These are phyloP conservation scores for Galendromus occidentalis DNA, from an alignment of 1,140 invertebrate genomes.

Conservation along the genomic window DNA sequence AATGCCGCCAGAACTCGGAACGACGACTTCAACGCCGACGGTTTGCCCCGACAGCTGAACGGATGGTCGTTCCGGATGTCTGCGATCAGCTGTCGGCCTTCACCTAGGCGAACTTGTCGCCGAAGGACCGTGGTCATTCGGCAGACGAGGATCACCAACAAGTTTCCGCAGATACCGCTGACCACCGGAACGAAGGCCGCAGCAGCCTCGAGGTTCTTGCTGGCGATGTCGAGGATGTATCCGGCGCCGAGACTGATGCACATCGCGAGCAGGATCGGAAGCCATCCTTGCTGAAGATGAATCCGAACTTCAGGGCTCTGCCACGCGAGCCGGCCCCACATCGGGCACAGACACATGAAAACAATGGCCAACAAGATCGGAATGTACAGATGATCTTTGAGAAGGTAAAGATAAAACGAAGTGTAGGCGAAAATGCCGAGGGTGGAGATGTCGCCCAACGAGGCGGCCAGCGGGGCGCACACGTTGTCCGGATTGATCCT, in stretches of 20 bases:
- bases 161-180: conserved; percentile 1
- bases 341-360: not conserved
- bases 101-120: not conserved
- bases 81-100: not conserved
- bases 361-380: not conserved
- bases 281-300: conserved; percentile 4
- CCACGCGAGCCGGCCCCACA: not conserved
- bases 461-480: not conserved
- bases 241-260: not conserved
- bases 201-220: not conserved
- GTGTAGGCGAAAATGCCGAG: conserved; percentile 1
- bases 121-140: not conserved
- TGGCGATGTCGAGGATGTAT: conserved; percentile 7
- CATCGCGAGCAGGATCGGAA: not conserved
- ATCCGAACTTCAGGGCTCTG: not conserved
- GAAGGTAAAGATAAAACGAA: not conserved
- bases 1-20: not conserved
- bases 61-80: not conserved
- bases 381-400: not conserved
- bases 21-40: not conserved
- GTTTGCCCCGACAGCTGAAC: not conserved
- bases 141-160: not conserved
- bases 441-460: not conserved
- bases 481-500: conserved; percentile 15
- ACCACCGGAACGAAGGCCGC: not conserved